A percentile compares a stretch with the other conserved stretches of the same genome.
Conservation (phyloP, 2,113 vertebrate genomes). For the Stigmatopora argus region DNA sequence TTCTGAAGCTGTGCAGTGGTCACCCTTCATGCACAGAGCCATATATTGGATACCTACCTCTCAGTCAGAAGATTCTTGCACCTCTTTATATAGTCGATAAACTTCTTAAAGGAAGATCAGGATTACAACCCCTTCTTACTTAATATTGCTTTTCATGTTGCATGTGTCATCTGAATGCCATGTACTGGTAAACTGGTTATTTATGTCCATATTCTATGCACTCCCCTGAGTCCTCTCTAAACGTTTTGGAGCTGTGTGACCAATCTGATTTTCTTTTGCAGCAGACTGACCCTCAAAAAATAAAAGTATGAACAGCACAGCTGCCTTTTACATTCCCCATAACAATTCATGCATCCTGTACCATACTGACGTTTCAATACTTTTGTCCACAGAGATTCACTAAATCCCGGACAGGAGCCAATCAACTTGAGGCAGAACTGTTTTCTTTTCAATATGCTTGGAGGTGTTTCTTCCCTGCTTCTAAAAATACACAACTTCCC, state of each 20-base stretch:
- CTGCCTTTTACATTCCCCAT: background rate
- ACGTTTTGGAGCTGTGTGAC: background rate
- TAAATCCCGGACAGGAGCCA: slow-evolving; percentile 20
- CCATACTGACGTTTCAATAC: background rate
- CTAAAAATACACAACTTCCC: slow-evolving; percentile 68
- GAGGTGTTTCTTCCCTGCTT: slow-evolving; percentile 53
- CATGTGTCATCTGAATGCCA: background rate
- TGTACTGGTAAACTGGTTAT: slow-evolving; percentile 3
- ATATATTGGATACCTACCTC: slow-evolving; percentile 20
- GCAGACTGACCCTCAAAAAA: background rate
- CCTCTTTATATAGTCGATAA: background rate
- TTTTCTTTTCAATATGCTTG: slow-evolving; percentile 26
- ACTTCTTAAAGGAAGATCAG: background rate
- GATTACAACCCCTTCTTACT: background rate
- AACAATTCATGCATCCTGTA: background rate
- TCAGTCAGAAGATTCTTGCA: slow-evolving; percentile 9
- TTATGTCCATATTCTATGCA: background rate
- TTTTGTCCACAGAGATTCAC: slow-evolving; percentile 1
- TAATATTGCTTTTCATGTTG: background rate
- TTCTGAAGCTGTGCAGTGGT: slow-evolving; percentile 15
- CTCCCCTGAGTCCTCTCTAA: background rate
- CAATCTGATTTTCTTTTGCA: background rate
- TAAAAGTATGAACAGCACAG: background rate
- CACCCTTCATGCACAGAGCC: slow-evolving; percentile 24
- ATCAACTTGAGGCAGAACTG: slow-evolving; percentile 15